Conservation (phyloP, 2,888 invertebrate species). For the Caenorhabditis parvicauda region DNA sequence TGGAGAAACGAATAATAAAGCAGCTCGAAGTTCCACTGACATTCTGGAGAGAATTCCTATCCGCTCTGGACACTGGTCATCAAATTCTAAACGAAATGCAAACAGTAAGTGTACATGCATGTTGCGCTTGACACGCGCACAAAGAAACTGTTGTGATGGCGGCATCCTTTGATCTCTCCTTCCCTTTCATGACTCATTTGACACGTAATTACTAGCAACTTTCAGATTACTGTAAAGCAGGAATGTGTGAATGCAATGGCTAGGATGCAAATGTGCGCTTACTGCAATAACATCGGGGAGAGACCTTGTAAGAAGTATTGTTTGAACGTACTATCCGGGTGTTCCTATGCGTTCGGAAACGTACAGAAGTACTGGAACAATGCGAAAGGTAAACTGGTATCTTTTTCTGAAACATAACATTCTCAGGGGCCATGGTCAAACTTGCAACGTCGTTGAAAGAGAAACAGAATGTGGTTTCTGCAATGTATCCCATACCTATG, state of each 20-base stretch:
- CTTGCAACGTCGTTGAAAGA: slow-evolving; percentile 15
- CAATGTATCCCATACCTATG: slow-evolving; percentile 17
- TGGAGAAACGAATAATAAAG: slow-evolving; percentile 19
- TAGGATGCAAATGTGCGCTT: slow-evolving; percentile 18
- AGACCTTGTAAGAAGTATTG: slow-evolving; percentile 18
- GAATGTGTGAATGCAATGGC: slow-evolving; percentile 20
- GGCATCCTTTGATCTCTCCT: too few species aligned
- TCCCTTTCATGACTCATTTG: too few species aligned
- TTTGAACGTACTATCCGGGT: slow-evolving; percentile 23
- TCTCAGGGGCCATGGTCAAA: slow-evolving; percentile 15
- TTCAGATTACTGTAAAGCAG: slow-evolving; percentile 24
- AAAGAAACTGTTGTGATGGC: too few species aligned
- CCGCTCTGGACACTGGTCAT: slow-evolving; percentile 16
- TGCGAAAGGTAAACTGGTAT: slow-evolving; percentile 9
- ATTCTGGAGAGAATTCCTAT: slow-evolving; percentile 20
- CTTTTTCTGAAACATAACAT: background rate
- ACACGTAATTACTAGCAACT: slow-evolving; percentile 8
- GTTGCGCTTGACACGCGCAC: too few species aligned
- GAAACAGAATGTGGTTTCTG: slow-evolving; percentile 16
- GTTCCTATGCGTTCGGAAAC: slow-evolving; percentile 19
- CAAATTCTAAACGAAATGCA: slow-evolving; percentile 19
- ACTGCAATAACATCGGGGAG: slow-evolving; percentile 8
- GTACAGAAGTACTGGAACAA: slow-evolving; percentile 20
- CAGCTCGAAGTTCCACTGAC: slow-evolving; percentile 18
- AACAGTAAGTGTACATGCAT: slow-evolving; percentile 13